phyloP scores from a whole-genome alignment of 2,797 vertebrate genomes.

The Phoebastria nigripes region DNA sequence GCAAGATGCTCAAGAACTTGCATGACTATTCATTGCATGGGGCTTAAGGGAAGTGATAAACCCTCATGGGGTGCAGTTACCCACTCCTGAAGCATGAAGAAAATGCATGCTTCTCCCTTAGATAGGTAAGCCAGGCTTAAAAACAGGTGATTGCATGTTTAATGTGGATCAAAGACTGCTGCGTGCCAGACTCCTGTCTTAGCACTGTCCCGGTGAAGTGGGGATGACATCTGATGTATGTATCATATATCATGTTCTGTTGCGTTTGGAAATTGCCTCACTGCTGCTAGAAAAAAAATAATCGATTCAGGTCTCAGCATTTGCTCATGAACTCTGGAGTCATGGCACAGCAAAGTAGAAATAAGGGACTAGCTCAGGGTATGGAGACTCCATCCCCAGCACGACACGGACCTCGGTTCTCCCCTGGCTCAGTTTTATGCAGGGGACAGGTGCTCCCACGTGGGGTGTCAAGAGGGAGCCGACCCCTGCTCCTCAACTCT shows the following conservation, averaged over 20 bases:
- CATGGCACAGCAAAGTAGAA: neutral
- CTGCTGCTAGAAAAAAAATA: neutral
- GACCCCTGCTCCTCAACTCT: neutral
- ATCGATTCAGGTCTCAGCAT: neutral
- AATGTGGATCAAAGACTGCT: neutral
- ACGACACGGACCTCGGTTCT: accelerated
- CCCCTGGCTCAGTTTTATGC: neutral
- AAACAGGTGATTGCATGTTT: neutral
- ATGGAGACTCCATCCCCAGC: neutral
- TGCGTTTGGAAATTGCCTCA: neutral
- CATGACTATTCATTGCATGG: accelerated
- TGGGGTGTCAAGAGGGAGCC: neutral
- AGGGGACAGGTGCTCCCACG: accelerated
- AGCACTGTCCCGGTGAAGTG: neutral
- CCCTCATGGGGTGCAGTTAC: neutral
- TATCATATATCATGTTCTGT: neutral
- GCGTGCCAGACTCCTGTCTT: neutral
- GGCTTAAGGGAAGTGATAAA: neutral
- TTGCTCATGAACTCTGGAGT: neutral
- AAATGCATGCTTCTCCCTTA: neutral
- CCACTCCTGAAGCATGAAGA: neutral
- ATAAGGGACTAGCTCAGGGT: neutral
- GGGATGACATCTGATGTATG: neutral
- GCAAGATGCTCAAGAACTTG: neutral
- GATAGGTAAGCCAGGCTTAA: neutral